Base-by-base conservation (phyloP, 2,797 vertebrate species). In the Chrysocyon brachyurus region DNA sequence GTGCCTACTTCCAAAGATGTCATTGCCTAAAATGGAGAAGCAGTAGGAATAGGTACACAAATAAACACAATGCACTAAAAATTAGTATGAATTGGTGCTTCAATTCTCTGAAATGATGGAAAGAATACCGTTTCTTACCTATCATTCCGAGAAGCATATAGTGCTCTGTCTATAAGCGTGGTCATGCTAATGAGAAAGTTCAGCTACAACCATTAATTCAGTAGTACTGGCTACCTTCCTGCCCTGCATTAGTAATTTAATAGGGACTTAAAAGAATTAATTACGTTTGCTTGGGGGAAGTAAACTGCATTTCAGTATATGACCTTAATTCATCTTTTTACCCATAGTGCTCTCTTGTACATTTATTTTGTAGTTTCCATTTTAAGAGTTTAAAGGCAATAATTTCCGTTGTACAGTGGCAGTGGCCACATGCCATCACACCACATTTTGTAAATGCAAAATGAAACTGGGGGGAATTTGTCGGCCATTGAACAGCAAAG, bases 291-390 rank as follows among this genome's bases (percentile, higher is more conserved):
- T 66, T 90, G 56, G 52, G 52, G 72, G 26, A 97, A 33, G 46
- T 87, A 68, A 81, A 28, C 87, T 96, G 6, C 54, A 81, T 83
- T 91, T 95, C 36, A 92, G n/a, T 4, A 75, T 68, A 73, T 0
- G 82, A 17, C 40, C 66, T 90, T 40, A 75, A 81, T 87, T 96
- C 26, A 40, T 61, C 36, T 85, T 87, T 90, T 75, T 54, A 59
- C 12, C 4, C 36, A 31, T 10, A 84, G 3, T 26, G 86, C 24
- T 82, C 46, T 57, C 6, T 81, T 81, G 46, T 40, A 40, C 49
- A 73, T 90, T 96, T 86, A 70, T 85, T 90, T 77, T 63, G 77
- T 64, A 61, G 12, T 87, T 94, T 85, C 22, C 10, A 2, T 92
- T 68, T 94, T 81, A 57, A 84, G 72, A 66, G n/a, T 81, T 90